These are phyloP conservation scores for Melanostoma mellinum DNA, from an alignment of 2,888 invertebrate species.

Conservation along the genomic window DNA sequence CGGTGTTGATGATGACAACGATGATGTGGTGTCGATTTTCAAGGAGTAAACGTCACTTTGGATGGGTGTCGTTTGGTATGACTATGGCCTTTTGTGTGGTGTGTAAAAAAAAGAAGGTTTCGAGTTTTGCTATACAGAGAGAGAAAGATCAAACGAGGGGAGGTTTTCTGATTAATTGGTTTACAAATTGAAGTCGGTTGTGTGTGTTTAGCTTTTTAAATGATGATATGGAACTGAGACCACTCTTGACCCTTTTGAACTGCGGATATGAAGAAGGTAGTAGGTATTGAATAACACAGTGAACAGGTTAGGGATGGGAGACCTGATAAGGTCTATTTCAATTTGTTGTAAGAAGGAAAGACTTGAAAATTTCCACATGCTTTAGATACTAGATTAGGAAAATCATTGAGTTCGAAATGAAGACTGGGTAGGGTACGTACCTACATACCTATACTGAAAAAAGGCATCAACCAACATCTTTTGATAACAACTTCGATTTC, in stretches of 20 bases:
- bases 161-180: conserved; percentile 65
- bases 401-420: no score
- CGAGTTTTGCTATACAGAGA: neutral
- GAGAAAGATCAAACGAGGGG: conserved; percentile 22
- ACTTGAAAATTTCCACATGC: no score
- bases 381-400: no score
- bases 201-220: conserved; percentile 10
- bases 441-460: no score
- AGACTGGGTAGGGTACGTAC: no score
- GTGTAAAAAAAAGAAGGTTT: neutral
- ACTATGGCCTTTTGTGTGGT: conserved; percentile 22
- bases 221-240: neutral
- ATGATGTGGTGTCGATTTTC: conserved; percentile 69
- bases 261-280: neutral
- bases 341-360: no score
- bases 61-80: conserved; percentile 60
- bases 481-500: no score
- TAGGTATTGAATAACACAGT: no score
- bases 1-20: conserved; percentile 61
- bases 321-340: no score
- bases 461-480: no score
- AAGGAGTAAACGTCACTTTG: conserved; percentile 66
- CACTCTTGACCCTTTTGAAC: conserved; percentile 37
- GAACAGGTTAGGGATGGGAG: no score
- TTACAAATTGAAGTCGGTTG: conserved; percentile 53